These are phyloP conservation scores for Buphagus erythrorhynchus DNA, from an alignment of 2,797 vertebrate species.

Conservation along the genomic window DNA sequence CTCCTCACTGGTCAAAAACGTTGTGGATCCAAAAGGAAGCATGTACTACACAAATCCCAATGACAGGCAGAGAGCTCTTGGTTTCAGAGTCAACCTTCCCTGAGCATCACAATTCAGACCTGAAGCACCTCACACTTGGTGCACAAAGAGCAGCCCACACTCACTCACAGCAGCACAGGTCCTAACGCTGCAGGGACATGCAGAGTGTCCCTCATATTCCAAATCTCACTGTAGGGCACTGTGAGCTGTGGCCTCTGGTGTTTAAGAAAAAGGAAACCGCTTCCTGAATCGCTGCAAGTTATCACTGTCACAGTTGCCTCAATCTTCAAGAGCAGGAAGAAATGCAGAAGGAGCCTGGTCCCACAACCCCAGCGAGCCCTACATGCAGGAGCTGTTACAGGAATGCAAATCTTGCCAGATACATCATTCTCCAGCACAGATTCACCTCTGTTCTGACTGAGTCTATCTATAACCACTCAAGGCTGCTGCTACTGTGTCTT, in stretches of 20 bases:
- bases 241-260: not conserved
- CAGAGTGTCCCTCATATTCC: accelerated
- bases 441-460: not conserved
- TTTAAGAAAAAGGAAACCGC: not conserved
- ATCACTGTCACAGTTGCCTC: not conserved
- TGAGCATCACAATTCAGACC: not conserved
- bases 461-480: not conserved
- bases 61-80: not conserved
- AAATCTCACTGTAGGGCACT: not conserved
- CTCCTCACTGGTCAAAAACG: not conserved
- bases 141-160: not conserved
- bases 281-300: not conserved
- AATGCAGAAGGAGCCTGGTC: not conserved
- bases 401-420: not conserved
- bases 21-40: not conserved
- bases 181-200: accelerated
- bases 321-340: not conserved
- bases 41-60: not conserved
- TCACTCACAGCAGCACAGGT: not conserved
- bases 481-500: not conserved
- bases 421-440: not conserved
- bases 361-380: not conserved
- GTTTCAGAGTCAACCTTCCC: not conserved
- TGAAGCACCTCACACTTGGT: accelerated
- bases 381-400: not conserved